Conservation (phyloP, 2,797 vertebrate genomes). For the Hemitrygon akajei region DNA sequence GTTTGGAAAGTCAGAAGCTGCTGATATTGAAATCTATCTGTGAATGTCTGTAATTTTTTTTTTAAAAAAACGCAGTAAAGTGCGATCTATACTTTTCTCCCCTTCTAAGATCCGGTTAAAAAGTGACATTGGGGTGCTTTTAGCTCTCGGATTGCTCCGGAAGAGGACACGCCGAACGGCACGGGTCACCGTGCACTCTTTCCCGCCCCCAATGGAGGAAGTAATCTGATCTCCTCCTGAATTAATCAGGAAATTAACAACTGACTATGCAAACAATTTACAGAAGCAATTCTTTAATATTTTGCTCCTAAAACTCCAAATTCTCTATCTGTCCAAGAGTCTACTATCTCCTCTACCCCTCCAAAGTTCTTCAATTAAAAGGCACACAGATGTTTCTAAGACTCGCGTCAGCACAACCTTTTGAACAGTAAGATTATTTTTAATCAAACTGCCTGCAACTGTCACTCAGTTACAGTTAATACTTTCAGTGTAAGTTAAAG, state of each 20-base stretch:
- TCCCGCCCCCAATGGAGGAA: neutral
- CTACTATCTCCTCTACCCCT: neutral
- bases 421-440: neutral
- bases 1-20: neutral
- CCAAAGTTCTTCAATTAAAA: neutral
- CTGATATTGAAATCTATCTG: neutral
- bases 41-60: neutral
- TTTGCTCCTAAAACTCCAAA: neutral
- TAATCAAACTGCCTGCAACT: neutral
- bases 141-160: slow-evolving; percentile 96
- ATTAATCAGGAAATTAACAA: slow-evolving; percentile 9
- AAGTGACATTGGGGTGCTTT: slow-evolving; percentile 98
- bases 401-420: neutral
- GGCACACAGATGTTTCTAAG: neutral
- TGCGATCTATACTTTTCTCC: neutral
- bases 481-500: neutral
- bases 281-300: neutral
- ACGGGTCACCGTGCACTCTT: no score
- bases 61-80: neutral
- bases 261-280: neutral
- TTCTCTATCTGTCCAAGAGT: neutral
- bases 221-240: neutral
- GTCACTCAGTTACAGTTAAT: neutral
- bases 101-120: slow-evolving; percentile 86
- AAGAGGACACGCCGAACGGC: slow-evolving; percentile 58